These are phyloP conservation scores for Lithobates sylvaticus DNA, from an alignment of 2,797 vertebrate species.

Conservation along the genomic window DNA sequence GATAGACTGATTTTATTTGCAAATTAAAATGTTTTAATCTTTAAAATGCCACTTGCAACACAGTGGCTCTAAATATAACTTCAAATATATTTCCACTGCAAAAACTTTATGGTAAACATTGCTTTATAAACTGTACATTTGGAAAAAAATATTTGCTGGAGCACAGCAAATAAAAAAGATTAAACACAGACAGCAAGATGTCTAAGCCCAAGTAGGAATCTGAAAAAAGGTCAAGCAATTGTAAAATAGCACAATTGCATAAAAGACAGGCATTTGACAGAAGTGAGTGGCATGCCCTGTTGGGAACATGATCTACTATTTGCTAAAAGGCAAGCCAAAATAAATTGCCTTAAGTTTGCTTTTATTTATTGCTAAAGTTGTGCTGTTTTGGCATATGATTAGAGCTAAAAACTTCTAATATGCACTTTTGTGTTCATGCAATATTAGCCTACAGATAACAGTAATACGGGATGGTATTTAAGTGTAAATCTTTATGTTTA, in stretches of 20 bases:
- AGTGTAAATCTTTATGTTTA: background rate
- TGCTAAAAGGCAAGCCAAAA: slow-evolving; percentile 30
- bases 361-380: slow-evolving; percentile 4
- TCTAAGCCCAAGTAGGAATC: slow-evolving; percentile 2
- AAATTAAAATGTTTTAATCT: background rate
- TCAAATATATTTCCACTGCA: background rate
- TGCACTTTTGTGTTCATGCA: slow-evolving; percentile 1
- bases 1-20: background rate
- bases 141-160: slow-evolving; percentile 4
- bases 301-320: slow-evolving; percentile 22
- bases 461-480: background rate
- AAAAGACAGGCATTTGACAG: slow-evolving; percentile 35
- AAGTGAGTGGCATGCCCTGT: slow-evolving; percentile 35
- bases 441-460: background rate
- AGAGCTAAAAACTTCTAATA: background rate
- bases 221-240: slow-evolving; percentile 37
- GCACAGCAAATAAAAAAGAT: slow-evolving; percentile 16
- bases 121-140: slow-evolving; percentile 17
- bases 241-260: slow-evolving; percentile 14
- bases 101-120: slow-evolving; percentile 19
- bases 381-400: background rate
- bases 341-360: slow-evolving; percentile 16
- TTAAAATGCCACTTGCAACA: slow-evolving; percentile 19
- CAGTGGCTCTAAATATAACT: slow-evolving; percentile 31
- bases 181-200: slow-evolving; percentile 29